Evolutionary conservation across 2,888 invertebrate genomes (phyloP).

Genomic region (Cryptocephalus moraei): DNA sequence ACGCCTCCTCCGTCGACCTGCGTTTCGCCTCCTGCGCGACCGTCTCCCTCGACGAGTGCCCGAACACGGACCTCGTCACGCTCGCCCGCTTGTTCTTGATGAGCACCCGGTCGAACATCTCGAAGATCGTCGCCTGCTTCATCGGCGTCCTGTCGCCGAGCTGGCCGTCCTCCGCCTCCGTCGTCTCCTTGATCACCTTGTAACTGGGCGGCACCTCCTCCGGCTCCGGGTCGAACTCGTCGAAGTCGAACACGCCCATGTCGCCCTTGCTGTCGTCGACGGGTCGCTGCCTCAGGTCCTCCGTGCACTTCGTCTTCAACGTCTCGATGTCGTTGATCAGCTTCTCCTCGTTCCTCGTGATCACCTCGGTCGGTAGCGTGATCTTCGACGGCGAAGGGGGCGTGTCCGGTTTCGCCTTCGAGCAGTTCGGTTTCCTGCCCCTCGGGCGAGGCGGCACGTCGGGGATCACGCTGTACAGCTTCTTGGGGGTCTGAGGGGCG

Average conservation of each 20-base stretch:
- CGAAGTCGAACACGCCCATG: constrained; percentile 13
- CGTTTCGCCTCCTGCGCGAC: neutral
- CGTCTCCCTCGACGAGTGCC: neutral
- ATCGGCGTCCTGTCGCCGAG: constrained; percentile 8
- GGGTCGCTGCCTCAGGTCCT: neutral
- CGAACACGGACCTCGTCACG: neutral
- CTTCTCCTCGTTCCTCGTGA: too few relatives aligned
- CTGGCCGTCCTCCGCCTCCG: too few relatives aligned
- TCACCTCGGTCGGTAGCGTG: too few relatives aligned
- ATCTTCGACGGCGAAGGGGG: too few relatives aligned
- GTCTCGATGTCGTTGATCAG: neutral
- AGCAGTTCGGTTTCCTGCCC: too few relatives aligned
- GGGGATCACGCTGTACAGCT: too few relatives aligned
- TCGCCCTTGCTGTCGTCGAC: constrained; percentile 5
- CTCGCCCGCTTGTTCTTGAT: constrained; percentile 6
- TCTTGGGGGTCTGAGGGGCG: too few relatives aligned
- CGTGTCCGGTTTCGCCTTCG: too few relatives aligned
- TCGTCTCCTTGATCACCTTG: neutral
- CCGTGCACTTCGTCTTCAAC: neutral
- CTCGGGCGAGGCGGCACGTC: too few relatives aligned
- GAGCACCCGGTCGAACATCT: constrained; percentile 13
- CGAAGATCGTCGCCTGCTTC: constrained; percentile 14
- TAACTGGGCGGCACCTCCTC: constrained; percentile 6
- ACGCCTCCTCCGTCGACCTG: neutral
- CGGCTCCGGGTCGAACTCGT: constrained; percentile 7